Evolutionary conservation across 2,113 vertebrate species (phyloP), one percentile per base, ranked within the genome.

Genomic region (Datnioides undecimradiatus): DNA sequence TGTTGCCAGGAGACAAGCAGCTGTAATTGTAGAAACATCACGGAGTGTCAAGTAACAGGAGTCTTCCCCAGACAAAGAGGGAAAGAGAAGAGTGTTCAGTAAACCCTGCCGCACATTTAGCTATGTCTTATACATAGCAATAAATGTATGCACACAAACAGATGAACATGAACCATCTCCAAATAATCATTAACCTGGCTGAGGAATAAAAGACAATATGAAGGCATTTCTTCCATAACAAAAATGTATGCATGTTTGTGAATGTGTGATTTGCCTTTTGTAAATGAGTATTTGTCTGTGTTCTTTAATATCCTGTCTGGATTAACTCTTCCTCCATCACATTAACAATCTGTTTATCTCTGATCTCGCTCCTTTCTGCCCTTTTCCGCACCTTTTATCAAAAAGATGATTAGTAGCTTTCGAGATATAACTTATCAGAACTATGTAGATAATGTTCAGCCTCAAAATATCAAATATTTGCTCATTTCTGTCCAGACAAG

Each of bases 1-100:
- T 82, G 87, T 90, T 90, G 84, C 86, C 89, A 87, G 82, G 91
- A 91, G 86, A 92, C 86, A 41, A 69, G 74, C 88, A 79, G 67
- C 73, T 67, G 76, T 86, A 70, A 62, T 75, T 29, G 71, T 49
- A 45, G 27, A 73, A n/a, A 25, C 68, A 54, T 55, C 2, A 19
- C 8, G 23, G 55, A 58, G 80, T 82, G 87, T 87, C 76, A 81
- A 75, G 59, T 79, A 74, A 72, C 25, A 63, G 34, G 34, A 45
- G 54, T 54, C 38, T 46, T 48, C 12, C 23, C 8, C 27, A 27
- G 52, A 70, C 8, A 8, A 55, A 55, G 60, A 64, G 54, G 7
- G 33, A 12, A 41, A 34, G 40, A 34, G 43, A 34, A 6, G 14
- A 29, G n/a, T 49, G 49, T 27, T 82, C 7, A 17, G 38, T 31